Evolutionary conservation across 2,797 vertebrate species (phyloP).

Genomic region (Trachurus trachurus): DNA sequence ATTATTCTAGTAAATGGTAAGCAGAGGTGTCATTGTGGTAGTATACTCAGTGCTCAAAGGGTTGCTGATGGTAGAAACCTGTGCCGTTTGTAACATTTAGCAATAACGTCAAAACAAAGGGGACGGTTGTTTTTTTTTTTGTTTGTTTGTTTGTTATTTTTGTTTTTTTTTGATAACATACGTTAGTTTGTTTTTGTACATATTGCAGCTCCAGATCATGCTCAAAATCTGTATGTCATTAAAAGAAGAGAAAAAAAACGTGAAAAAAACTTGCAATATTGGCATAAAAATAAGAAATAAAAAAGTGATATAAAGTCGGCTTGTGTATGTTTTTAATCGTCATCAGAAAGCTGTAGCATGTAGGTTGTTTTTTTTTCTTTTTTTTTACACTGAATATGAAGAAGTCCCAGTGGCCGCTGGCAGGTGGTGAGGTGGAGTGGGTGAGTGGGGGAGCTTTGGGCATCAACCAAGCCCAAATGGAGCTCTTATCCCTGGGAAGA

Average conservation of each 20-base stretch:
- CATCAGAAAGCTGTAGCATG: not conserved
- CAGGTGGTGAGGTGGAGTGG: not conserved
- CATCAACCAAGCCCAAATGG: conserved; percentile 42
- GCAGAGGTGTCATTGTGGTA: conserved; percentile 88
- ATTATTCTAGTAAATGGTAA: conserved; percentile 86
- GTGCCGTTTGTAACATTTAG: conserved; percentile 99
- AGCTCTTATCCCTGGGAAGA: conserved; percentile 56
- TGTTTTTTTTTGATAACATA: conserved; percentile 78
- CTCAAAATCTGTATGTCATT: conserved; percentile 95
- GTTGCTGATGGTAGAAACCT: conserved; percentile 93
- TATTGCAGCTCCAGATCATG: conserved; percentile 91
- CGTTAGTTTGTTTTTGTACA: conserved; percentile 92
- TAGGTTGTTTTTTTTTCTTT: not conserved
- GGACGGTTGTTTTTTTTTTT: conserved; percentile 80
- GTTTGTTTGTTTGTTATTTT: no score
- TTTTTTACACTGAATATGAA: not conserved
- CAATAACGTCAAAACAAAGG: conserved; percentile 96
- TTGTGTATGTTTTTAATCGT: conserved; percentile 61
- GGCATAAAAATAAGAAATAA: conserved; percentile 95
- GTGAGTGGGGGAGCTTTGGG: not conserved
- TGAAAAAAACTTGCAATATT: conserved; percentile 89
- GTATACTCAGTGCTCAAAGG: conserved; percentile 92
- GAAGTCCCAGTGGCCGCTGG: conserved; percentile 5
- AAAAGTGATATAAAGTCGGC: conserved; percentile 89
- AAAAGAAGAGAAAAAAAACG: conserved; percentile 82